Evolutionary conservation across 2,113 vertebrate species (phyloP).

Genomic region (Irena cyanogastra): DNA sequence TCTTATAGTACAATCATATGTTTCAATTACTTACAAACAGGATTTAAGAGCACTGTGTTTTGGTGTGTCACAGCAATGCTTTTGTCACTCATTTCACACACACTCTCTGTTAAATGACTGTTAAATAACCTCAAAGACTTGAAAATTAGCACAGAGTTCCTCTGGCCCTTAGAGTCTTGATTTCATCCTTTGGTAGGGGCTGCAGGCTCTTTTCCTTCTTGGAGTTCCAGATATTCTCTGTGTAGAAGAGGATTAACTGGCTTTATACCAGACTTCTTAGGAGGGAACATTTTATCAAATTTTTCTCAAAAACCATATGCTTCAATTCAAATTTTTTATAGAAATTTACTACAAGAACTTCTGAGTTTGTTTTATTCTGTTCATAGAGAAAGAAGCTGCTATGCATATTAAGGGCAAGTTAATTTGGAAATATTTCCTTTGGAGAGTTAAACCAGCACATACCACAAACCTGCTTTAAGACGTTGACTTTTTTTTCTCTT

Average conservation of each 20-base stretch:
- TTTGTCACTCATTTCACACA: neutral
- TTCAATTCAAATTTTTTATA: neutral
- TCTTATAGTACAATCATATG: neutral
- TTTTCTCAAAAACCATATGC: neutral
- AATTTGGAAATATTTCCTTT: neutral
- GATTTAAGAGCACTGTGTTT: neutral
- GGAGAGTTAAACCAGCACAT: neutral
- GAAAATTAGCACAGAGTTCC: neutral
- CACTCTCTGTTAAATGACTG: fast-evolving
- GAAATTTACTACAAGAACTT: neutral
- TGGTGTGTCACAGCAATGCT: neutral
- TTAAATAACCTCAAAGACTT: neutral
- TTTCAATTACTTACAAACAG: neutral
- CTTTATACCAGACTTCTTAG: neutral
- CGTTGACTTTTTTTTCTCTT: neutral
- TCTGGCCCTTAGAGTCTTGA: neutral
- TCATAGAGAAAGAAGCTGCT: neutral
- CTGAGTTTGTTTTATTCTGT: neutral
- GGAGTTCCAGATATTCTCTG: neutral
- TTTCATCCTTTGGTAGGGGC: neutral
- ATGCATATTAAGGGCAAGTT: neutral
- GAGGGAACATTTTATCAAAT: fast-evolving
- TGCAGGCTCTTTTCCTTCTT: neutral
- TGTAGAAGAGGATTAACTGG: neutral
- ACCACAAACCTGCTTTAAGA: neutral